Evolutionary conservation across 2,888 invertebrate species (phyloP), one percentile per base, ranked within the genome.

Genomic region (Rhimphoctona megacephalus): DNA sequence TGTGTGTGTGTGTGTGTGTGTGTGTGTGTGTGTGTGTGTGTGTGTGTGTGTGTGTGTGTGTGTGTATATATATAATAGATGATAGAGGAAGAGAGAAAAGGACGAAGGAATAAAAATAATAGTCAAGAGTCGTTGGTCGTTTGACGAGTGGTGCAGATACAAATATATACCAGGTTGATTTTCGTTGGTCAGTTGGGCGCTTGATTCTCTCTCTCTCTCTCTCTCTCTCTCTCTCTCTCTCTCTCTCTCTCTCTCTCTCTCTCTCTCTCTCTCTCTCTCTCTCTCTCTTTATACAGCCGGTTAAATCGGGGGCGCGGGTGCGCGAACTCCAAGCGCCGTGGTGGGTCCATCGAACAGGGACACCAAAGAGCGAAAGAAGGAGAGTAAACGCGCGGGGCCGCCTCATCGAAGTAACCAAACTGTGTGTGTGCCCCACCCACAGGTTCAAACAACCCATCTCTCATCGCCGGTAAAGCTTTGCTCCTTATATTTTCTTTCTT

Each of bases 341-440:
- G 86, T 86, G 83, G 86, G 86, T 86, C 86, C 74, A 72, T 22
- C 43, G 64, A 76, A 64, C 33, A 52, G 46, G 66, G 30, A 22
- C 43, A 30, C 6, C 54, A 64, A 22, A 30, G 76, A 5, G 76
- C 30, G 36, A 36, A 61, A 52, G 70, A 61, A 61, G 33, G 80
- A 43, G 54, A 82, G 85, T 76, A 85, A 82, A 87, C 81, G 85
- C 72, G 79, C 67, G 77, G 80, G 4, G 39, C 9, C 7, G 80
- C 22, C 87, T 80, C 85, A 80, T 85, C 85, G 80, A 87, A 90
- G 88, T 89, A 87, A 90, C 88, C 89, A 88, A 82, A 84, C 69
- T 70, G 46, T 49, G 7, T n/a, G 49, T 7, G 49, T 64, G 87
- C 81, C 82, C 87, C 87, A 82, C 85, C 87, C 82, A 85, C 39